phyloP scores from a whole-genome alignment of 2,888 invertebrate genomes.

The Xanthia icteritia region DNA sequence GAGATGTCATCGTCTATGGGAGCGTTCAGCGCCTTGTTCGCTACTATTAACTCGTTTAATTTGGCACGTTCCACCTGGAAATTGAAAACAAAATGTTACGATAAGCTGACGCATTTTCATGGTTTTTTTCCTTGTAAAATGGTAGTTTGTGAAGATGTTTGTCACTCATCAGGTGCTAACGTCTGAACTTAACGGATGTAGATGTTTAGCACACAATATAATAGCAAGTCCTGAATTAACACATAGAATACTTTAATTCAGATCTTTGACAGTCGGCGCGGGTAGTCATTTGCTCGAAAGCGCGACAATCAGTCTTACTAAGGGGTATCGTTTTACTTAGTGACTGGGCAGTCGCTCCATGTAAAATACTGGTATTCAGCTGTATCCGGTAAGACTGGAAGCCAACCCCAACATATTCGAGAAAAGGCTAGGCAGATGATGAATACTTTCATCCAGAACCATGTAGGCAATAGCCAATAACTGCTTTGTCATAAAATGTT shows the following conservation, averaged over 20 bases:
- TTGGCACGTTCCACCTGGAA: slow-evolving; percentile 94
- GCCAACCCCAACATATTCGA: no score
- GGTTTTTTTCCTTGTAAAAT: background rate
- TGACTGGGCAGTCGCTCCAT: background rate
- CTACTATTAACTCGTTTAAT: slow-evolving; percentile 95
- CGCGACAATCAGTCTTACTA: background rate
- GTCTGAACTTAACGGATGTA: background rate
- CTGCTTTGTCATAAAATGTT: no score
- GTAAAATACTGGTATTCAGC: background rate
- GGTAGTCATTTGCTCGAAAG: background rate
- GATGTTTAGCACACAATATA: background rate
- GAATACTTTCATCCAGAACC: background rate
- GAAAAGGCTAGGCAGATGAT: no score
- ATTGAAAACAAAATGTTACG: background rate
- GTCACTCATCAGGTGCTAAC: background rate
- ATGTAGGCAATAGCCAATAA: background rate
- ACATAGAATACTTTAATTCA: background rate
- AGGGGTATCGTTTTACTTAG: background rate
- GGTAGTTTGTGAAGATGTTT: background rate
- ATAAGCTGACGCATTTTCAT: background rate
- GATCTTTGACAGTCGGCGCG: background rate
- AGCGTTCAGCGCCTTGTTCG: slow-evolving; percentile 95
- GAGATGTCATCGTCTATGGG: slow-evolving; percentile 96
- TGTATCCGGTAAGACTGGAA: no score
- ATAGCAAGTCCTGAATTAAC: background rate